A percentile compares a stretch with the other conserved stretches of the same genome.
These are phyloP conservation scores for Sinosuthora webbiana DNA, from an alignment of 2,113 vertebrate genomes.

Conservation along the genomic window DNA sequence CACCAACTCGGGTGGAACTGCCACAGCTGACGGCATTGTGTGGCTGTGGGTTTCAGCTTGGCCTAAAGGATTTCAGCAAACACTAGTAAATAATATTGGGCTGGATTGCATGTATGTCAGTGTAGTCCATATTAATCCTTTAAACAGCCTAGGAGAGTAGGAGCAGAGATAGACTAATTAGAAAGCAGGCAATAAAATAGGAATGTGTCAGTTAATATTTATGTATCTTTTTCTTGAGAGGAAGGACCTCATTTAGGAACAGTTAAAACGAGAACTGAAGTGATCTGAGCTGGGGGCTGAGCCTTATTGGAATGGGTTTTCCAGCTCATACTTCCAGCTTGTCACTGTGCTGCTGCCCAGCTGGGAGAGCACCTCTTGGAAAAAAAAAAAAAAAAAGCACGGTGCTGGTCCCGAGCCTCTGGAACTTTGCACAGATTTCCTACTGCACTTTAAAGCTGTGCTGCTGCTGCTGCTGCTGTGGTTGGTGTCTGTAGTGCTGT, in stretches of 20 bases:
- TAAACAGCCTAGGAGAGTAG: neutral
- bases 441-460: slow-evolving; percentile 32
- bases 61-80: neutral
- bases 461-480: neutral
- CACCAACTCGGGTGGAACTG: neutral
- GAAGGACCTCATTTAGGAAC: neutral
- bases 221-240: neutral
- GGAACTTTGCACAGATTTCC: neutral
- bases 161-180: neutral
- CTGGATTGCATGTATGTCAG: neutral
- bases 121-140: neutral
- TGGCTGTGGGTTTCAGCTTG: neutral
- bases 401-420: neutral
- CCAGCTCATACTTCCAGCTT: neutral
- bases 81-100: rapidly evolving
- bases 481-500: neutral
- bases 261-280: neutral
- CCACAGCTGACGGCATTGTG: neutral
- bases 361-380: neutral
- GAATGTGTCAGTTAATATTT: neutral
- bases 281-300: neutral
- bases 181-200: neutral
- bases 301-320: neutral
- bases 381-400: neutral
- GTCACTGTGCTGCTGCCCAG: neutral